These are phyloP conservation scores for Anomalospiza imberbis DNA, from an alignment of 2,797 vertebrate species.

Conservation along the genomic window DNA sequence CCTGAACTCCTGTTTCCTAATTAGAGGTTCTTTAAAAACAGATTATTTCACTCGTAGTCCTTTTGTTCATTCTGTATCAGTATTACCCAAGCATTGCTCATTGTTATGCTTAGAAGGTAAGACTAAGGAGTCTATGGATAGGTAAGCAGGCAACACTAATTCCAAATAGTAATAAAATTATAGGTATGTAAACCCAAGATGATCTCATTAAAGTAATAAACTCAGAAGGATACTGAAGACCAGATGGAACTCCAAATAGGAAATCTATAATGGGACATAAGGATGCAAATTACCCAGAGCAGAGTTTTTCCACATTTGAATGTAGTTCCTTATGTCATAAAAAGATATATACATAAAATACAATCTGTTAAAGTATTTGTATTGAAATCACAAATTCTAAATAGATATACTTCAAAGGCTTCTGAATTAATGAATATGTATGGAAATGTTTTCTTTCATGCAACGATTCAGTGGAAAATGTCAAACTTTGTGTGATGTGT, in stretches of 20 bases:
- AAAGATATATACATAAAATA: constrained; percentile 72
- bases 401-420: constrained; percentile 18
- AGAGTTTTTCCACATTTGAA: constrained; percentile 69
- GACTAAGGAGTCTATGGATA: constrained; percentile 27
- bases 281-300: constrained; percentile 72
- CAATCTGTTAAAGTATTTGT: constrained; percentile 75
- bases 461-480: constrained; percentile 26
- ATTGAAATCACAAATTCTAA: constrained; percentile 65
- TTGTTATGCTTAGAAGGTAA: constrained; percentile 37
- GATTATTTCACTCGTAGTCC: background rate
- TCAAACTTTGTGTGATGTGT: background rate
- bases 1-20: background rate
- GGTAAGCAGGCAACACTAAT: constrained; percentile 50
- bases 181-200: constrained; percentile 65
- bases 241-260: constrained; percentile 76
- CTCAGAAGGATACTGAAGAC: constrained; percentile 59
- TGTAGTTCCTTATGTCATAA: constrained; percentile 69
- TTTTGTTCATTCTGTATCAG: background rate
- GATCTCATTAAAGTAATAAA: constrained; percentile 73
- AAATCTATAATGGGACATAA: constrained; percentile 73
- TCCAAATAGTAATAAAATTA: constrained; percentile 64
- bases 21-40: background rate
- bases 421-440: constrained; percentile 53
- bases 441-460: constrained; percentile 34
- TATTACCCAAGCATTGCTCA: background rate